Conservation (phyloP, 1,140 invertebrate genomes). For the Diabrotica virgifera region DNA sequence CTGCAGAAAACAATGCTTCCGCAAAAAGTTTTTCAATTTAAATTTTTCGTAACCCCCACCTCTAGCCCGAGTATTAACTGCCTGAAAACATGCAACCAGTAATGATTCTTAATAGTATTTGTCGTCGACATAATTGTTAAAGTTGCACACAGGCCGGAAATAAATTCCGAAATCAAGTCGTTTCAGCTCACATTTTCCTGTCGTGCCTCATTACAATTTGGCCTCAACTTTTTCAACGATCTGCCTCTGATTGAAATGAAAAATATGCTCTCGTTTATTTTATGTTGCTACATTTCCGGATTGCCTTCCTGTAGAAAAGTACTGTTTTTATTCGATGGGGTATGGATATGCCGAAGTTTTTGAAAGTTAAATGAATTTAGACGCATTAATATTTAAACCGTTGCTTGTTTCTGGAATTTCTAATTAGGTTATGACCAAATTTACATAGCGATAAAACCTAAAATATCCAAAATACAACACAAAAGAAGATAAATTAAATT, state of each 20-base stretch:
- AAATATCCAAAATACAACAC: too few species aligned
- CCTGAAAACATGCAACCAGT: conserved; percentile 6
- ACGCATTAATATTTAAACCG: too few species aligned
- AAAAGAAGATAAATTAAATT: too few species aligned
- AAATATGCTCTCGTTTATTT: neutral
- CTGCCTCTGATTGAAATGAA: conserved; percentile 2
- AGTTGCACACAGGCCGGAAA: conserved; percentile 3
- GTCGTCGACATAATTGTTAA: conserved; percentile 13
- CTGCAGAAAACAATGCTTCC: neutral
- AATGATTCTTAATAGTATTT: conserved; percentile 14
- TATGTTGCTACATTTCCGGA: neutral
- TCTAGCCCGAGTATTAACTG: neutral
- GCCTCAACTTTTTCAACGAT: neutral
- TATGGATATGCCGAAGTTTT: neutral
- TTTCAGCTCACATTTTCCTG: neutral
- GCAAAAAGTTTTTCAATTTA: conserved; percentile 26
- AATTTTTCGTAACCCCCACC: conserved; percentile 15
- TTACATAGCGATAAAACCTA: too few species aligned
- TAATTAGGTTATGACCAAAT: too few species aligned
- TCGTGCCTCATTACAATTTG: conserved; percentile 4
- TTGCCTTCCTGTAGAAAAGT: neutral
- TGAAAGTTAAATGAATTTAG: too few species aligned
- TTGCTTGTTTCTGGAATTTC: too few species aligned
- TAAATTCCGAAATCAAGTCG: conserved; percentile 6
- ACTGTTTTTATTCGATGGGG: neutral